Evolutionary conservation across 2,113 vertebrate genomes (phyloP).

Genomic region (Scolopax mira): DNA sequence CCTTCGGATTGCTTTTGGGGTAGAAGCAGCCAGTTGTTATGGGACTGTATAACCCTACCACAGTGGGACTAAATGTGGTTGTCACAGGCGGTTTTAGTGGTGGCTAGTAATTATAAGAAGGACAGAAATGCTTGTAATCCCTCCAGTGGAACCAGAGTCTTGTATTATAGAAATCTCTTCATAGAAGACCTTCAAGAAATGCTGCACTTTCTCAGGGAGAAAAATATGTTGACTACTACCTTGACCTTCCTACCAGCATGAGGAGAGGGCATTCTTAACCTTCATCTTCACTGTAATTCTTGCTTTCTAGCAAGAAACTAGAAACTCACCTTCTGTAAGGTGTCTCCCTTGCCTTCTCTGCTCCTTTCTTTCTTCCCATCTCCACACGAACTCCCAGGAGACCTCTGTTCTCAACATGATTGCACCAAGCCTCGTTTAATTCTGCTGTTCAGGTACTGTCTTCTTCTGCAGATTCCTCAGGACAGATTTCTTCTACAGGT

Average conservation of each 20-base stretch:
- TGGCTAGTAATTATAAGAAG: neutral
- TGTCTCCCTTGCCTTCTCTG: neutral
- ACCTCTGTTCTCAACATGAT: neutral
- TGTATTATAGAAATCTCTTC: neutral
- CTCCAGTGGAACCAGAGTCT: neutral
- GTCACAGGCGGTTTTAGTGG: neutral
- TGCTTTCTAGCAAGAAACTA: neutral
- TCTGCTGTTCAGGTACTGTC: neutral
- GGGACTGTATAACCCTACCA: neutral
- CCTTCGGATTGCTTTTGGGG: neutral
- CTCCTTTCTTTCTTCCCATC: neutral
- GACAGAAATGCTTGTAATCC: neutral
- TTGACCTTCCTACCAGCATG: neutral
- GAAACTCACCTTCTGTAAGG: neutral
- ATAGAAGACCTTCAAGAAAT: neutral
- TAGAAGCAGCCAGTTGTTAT: neutral
- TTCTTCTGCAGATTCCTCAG: slow-evolving; percentile 22
- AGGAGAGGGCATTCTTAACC: neutral
- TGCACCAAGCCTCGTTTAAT: neutral
- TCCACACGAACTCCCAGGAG: neutral
- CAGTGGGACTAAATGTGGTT: neutral
- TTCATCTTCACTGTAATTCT: neutral
- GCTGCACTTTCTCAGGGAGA: neutral
- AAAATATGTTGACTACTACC: neutral
- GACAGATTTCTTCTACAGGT: neutral